Percentiles rank a stretch among this genome's conserved stretches.
phyloP scores from a whole-genome alignment of 1,140 invertebrate species.

The Steinernema feltiae region DNA sequence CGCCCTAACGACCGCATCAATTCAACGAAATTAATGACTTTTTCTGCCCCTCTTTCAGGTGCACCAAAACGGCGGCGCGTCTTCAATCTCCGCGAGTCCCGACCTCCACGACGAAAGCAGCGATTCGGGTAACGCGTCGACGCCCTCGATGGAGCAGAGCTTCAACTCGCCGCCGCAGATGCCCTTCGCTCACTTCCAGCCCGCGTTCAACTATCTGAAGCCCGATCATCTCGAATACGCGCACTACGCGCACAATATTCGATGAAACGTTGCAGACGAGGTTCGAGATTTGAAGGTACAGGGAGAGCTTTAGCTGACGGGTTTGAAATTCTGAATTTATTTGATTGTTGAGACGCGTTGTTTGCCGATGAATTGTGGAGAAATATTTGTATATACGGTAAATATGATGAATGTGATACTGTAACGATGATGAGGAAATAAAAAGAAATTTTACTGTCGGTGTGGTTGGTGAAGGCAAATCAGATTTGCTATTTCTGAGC shows the following conservation, averaged over 20 bases:
- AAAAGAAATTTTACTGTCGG: too few relatives aligned
- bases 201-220: neutral
- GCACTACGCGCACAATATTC: neutral
- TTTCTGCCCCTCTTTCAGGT: neutral
- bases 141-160: neutral
- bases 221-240: neutral
- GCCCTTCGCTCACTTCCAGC: neutral
- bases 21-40: neutral
- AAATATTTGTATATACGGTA: neutral
- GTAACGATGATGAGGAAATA: neutral
- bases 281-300: too few relatives aligned
- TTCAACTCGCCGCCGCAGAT: neutral
- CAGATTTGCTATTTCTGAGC: too few relatives aligned
- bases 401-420: too few relatives aligned
- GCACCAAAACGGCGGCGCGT: neutral
- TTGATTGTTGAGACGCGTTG: neutral
- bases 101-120: neutral
- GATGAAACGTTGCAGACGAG: neutral
- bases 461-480: too few relatives aligned
- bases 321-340: neutral
- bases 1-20: neutral
- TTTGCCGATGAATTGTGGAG: neutral
- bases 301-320: neutral
- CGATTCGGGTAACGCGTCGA: neutral
- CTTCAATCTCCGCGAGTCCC: neutral